Base-by-base conservation (phyloP, 2,797 vertebrate genomes). In the Lophius americanus region DNA sequence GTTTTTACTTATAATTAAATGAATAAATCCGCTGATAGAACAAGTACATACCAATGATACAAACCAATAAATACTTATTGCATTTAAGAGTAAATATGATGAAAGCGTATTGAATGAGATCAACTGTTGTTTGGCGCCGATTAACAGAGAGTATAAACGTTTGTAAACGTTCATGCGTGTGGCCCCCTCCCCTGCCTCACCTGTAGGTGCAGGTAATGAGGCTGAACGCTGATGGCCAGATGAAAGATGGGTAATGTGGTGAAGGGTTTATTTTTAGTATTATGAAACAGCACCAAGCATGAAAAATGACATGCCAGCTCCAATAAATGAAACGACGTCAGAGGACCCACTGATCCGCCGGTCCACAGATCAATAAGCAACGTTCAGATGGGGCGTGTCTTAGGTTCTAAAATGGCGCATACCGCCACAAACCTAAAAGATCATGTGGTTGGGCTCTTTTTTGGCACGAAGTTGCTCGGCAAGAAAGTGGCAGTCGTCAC, bases 321-420 rank as follows among this genome's bases (percentile, higher is more conserved):
- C 82, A 91, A 92, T 93, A 91, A 92, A 23, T 93, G 90, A 86
- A 93, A 74, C 43, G 10, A 76, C 81, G 60, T 73, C 78, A 68
- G 74, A 78, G 79, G 78, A 68, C 61, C 57, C 64, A 51, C 77
- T 70, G 83, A 82, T 85, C 78, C 68, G 68, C 84, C 79, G 78
- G 71, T 82, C 77, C 58, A 32, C 77, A 89, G 88, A 93, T 93
- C 90, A 89, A 89, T 89, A 82, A 75, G 69, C 54, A 73, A 74
- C 82, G 76, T 86, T 89, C 70, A 79, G 82, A 72, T 38, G 62
- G 77, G 79, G 69, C 36, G 12, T 5, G 46, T 62, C 82, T 59
- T 80, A 75, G 83, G 86, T 73, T 91, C 73, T 53, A 72, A 69
- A 76, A 73, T 41, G 71, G 67, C 72, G 55, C 10, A 0, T 35